phyloP scores from a whole-genome alignment of 2,797 vertebrate genomes.

The Microctenopoma lineatum region DNA sequence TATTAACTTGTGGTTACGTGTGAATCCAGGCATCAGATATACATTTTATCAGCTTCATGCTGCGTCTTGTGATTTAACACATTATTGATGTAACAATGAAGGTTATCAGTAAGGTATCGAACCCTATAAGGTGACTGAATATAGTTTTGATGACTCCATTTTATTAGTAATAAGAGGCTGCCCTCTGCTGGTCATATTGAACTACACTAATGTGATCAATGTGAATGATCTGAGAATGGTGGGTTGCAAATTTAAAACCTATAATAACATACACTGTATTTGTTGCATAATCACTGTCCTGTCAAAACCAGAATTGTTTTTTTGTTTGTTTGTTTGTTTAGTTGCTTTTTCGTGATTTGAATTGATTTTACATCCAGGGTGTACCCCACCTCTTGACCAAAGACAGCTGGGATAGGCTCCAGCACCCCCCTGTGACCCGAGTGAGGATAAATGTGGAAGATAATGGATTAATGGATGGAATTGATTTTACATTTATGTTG shows the following conservation, averaged over 20 bases:
- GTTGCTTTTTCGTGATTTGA: too few species aligned
- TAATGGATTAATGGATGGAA: too few species aligned
- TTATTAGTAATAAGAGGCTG: slow-evolving; percentile 9
- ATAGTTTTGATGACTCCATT: slow-evolving; percentile 29
- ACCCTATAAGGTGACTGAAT: neutral
- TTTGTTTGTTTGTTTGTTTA: too few species aligned
- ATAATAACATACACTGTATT: neutral
- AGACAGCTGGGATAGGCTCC: too few species aligned
- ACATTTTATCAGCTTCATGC: neutral
- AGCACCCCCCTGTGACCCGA: too few species aligned
- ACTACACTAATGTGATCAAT: neutral
- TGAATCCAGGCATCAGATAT: neutral
- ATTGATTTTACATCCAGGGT: too few species aligned
- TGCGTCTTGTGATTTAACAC: slow-evolving; percentile 12
- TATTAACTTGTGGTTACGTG: neutral
- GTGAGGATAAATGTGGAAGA: too few species aligned
- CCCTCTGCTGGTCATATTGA: slow-evolving; percentile 59
- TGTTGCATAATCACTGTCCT: neutral
- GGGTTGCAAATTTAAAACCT: neutral
- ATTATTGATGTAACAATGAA: slow-evolving; percentile 29
- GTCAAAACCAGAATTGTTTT: neutral
- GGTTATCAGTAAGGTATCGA: slow-evolving; percentile 10
- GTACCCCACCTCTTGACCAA: too few species aligned
- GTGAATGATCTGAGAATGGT: neutral
- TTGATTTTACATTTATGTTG: neutral